Evolutionary conservation across 2,888 invertebrate species (phyloP).

Genomic region (Argynnis bischoffii): DNA sequence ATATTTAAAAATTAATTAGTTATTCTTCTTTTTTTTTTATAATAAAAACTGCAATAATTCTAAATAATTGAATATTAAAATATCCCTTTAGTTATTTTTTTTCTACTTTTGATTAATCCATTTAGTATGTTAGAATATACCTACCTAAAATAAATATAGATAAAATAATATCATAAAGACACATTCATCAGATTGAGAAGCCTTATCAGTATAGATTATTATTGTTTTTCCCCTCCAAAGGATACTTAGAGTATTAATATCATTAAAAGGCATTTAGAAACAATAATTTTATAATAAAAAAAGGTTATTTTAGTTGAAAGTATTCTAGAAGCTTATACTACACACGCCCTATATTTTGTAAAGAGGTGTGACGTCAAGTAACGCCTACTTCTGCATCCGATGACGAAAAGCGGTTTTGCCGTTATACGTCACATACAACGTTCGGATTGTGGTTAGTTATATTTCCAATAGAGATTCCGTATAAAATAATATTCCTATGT

Average conservation of each 20-base stretch:
- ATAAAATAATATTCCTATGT: not conserved
- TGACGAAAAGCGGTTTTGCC: slow-evolving; percentile 21
- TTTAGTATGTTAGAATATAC: not conserved
- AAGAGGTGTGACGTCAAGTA: slow-evolving; percentile 15
- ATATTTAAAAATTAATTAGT: no score
- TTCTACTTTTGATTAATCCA: no score
- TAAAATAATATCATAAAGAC: slow-evolving; percentile 7
- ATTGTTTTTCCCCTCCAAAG: slow-evolving; percentile 19
- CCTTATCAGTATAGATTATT: slow-evolving; percentile 21
- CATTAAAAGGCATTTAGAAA: not conserved
- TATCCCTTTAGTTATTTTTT: no score
- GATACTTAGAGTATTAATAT: not conserved
- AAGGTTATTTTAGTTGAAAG: no score
- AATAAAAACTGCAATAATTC: no score
- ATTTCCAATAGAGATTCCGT: not conserved
- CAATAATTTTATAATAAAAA: not conserved
- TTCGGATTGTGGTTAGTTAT: slow-evolving; percentile 9
- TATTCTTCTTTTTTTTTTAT: no score
- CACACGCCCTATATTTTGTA: slow-evolving; percentile 18
- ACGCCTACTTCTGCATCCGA: slow-evolving; percentile 22
- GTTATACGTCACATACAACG: slow-evolving; percentile 4
- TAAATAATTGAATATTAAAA: no score
- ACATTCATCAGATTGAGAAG: slow-evolving; percentile 18
- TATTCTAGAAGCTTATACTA: not conserved
- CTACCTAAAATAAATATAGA: slow-evolving; percentile 4